Evolutionary conservation across 2,113 vertebrate species (phyloP), one percentile per base, ranked within the genome.

Genomic region (Seriola rivoliana): DNA sequence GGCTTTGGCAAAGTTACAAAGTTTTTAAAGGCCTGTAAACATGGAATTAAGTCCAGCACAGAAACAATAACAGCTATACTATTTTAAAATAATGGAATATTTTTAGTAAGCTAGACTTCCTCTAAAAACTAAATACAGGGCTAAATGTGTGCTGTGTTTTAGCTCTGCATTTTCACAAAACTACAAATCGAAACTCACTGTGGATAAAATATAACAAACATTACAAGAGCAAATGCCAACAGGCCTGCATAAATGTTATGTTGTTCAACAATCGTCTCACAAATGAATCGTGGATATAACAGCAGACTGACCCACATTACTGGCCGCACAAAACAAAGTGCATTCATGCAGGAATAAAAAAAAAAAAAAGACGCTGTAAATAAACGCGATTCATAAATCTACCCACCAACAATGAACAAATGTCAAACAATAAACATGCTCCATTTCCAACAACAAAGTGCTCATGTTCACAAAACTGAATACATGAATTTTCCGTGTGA

Each of bases 401-500:
- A 76, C 64, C 76, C 85, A 78, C n/a, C 77, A 75, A 84, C 54
- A 81, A 92, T 59, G 85, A 90, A 88, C 75, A 88, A 71, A 87
- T 42, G 73, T 75, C 75, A 91, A 85, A 92, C 80, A 85, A 82
- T 72, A 90, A 90, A 71, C 75, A 71, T 6, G 82, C n/a, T 90
- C 66, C 77, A 68, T 82, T 81, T 86, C 66, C 75, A 82, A 76
- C 83, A 87, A 85, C 85, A 85, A 84, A 83, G 80, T 69, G 60
- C 63, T 82, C 72, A 29, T 78, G 88, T 89, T 86, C 72, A 81
- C 84, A 82, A 85, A 90, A 89, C 32, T 54, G 82, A 91, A 92
- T 83, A 77, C 87, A 90, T 90, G 91, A 85, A 73, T 93, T 87
- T 88, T 91, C 85, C 91, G 86, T 81, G 92, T 93, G 91, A 91